These are phyloP conservation scores for Brachypteracias leptosomus DNA, from an alignment of 2,113 vertebrate species.

Conservation along the genomic window DNA sequence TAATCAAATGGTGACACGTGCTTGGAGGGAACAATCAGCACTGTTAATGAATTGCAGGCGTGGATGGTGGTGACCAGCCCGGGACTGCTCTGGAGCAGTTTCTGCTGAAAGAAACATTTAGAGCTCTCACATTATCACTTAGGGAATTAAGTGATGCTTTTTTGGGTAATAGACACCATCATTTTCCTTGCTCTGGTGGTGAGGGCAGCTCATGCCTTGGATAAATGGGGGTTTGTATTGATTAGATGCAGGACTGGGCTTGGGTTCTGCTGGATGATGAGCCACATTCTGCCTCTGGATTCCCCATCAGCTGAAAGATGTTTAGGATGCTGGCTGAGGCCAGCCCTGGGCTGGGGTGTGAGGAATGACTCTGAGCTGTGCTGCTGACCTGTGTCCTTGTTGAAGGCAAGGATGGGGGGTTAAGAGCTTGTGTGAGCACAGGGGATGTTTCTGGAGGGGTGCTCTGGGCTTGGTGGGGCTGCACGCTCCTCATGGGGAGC, in stretches of 20 bases:
- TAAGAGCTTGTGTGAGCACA: accelerated
- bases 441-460: neutral
- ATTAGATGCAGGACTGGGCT: neutral
- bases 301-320: neutral
- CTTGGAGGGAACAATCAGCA: neutral
- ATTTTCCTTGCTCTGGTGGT: neutral
- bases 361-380: neutral
- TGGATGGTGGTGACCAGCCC: neutral
- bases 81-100: neutral
- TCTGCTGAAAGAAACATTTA: neutral
- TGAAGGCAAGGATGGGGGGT: neutral
- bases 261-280: neutral
- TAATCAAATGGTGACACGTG: neutral
- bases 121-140: neutral
- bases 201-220: accelerated
- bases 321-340: neutral
- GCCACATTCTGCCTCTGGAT: neutral
- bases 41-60: neutral
- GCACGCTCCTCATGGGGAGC: accelerated
- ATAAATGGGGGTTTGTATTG: accelerated
- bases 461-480: neutral
- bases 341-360: neutral
- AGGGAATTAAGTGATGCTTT: neutral
- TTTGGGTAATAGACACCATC: neutral
- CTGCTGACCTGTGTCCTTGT: neutral